Conservation (phyloP, 2,797 vertebrate genomes). For the Enteromius mattozi region DNA sequence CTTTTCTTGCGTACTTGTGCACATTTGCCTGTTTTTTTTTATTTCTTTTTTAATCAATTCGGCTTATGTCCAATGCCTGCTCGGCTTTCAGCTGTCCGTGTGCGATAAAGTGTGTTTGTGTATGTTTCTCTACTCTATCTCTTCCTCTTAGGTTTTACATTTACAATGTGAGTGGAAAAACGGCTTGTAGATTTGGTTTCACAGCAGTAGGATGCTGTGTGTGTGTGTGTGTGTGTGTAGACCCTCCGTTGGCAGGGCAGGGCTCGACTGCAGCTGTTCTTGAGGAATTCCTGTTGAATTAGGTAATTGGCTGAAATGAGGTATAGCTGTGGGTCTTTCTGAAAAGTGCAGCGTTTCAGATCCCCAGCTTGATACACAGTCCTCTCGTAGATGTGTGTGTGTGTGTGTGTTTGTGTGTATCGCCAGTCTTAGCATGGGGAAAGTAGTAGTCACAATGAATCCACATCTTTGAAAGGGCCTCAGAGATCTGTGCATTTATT, state of each 20-base stretch:
- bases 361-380: slow-evolving; percentile 22
- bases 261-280: slow-evolving; percentile 59
- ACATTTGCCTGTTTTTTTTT: neutral
- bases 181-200: neutral
- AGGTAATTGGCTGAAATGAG: slow-evolving; percentile 63
- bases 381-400: slow-evolving; percentile 11
- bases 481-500: neutral
- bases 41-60: neutral
- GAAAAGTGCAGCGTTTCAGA: slow-evolving; percentile 33
- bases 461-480: neutral
- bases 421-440: neutral
- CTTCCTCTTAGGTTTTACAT: neutral
- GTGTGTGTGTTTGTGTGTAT: slow-evolving; percentile 5
- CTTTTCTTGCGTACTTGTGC: neutral
- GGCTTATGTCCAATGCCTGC: neutral
- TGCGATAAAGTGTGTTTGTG: neutral
- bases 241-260: slow-evolving; percentile 40
- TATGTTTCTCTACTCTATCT: neutral
- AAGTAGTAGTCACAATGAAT: neutral
- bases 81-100: neutral
- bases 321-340: slow-evolving; percentile 40
- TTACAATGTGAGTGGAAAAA: neutral
- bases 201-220: neutral
- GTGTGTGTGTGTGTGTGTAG: neutral
- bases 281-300: slow-evolving; percentile 67